Percentiles rank a stretch among this genome's conserved stretches.
These are phyloP conservation scores for Neuroterus valhalla DNA, from an alignment of 1,140 invertebrate species.

Conservation along the genomic window DNA sequence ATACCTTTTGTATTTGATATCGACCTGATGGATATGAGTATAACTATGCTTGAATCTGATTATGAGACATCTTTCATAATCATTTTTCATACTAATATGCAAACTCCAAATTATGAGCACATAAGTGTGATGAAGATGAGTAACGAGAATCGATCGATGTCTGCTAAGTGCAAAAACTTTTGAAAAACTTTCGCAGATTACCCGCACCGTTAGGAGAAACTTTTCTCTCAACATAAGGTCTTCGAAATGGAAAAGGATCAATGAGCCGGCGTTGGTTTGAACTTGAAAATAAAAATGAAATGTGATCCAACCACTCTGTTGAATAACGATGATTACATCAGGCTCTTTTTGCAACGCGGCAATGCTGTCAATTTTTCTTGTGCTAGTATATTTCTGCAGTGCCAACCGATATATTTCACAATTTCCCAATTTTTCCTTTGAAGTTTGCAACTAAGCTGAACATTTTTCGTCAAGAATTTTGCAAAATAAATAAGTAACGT, in stretches of 20 bases:
- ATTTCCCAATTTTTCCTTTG: too few relatives aligned
- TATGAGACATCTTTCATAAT: too few relatives aligned
- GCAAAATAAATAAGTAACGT: too few relatives aligned
- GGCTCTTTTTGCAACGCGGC: neutral
- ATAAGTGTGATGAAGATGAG: constrained; percentile 2
- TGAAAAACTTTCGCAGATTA: constrained; percentile 20
- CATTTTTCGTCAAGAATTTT: too few relatives aligned
- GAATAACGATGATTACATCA: neutral
- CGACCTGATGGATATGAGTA: too few relatives aligned
- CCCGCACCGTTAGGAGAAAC: constrained; percentile 19
- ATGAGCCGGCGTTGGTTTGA: constrained; percentile 6
- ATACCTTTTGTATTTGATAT: too few relatives aligned
- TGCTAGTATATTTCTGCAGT: too few relatives aligned
- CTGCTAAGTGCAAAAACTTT: constrained; percentile 24
- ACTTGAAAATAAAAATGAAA: constrained; percentile 18
- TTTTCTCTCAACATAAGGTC: constrained; percentile 11
- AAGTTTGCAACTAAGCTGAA: too few relatives aligned
- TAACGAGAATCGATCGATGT: constrained; percentile 16
- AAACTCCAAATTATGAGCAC: constrained; percentile 10
- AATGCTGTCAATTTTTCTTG: neutral
- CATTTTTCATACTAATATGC: constrained; percentile 9
- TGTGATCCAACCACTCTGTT: neutral
- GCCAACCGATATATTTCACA: too few relatives aligned
- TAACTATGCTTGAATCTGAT: too few relatives aligned
- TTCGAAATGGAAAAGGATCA: constrained; percentile 16